Percentiles rank a stretch among this genome's conserved stretches.
These are phyloP conservation scores for Noctilio leporinus DNA, from an alignment of 2,113 vertebrate species.

Conservation along the genomic window DNA sequence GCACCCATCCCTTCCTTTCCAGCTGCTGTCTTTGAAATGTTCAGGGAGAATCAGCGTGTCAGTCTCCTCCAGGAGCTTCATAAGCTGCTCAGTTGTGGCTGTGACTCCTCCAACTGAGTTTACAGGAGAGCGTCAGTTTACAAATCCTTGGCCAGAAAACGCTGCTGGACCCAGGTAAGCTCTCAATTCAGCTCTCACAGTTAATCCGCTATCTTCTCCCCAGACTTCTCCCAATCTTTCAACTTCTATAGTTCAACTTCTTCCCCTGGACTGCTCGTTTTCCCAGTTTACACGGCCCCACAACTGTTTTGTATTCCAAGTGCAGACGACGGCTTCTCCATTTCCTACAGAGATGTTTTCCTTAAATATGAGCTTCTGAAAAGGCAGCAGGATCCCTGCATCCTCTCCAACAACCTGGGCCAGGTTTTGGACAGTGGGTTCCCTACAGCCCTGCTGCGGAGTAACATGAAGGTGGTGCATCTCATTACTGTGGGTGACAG, in stretches of 20 bases:
- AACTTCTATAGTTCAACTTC: slow-evolving; percentile 93
- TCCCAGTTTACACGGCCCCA: background rate
- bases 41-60: slow-evolving; percentile 92
- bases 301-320: background rate
- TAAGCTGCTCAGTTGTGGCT: slow-evolving; percentile 92
- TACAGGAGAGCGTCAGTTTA: slow-evolving; percentile 90
- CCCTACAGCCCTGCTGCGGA: background rate
- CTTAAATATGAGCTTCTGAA: background rate
- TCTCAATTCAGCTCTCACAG: slow-evolving; percentile 91
- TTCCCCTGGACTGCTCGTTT: slow-evolving; percentile 90
- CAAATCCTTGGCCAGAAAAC: slow-evolving; percentile 93
- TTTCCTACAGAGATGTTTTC: background rate
- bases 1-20: slow-evolving; percentile 93
- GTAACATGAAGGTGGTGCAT: background rate
- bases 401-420: background rate
- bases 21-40: slow-evolving; percentile 91
- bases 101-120: slow-evolving; percentile 92
- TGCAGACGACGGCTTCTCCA: background rate
- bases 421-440: background rate
- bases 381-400: background rate
- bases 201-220: slow-evolving; percentile 89
- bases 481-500: background rate
- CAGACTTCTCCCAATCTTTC: slow-evolving; percentile 92
- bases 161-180: slow-evolving; percentile 90
- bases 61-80: slow-evolving; percentile 95